Base-by-base conservation (phyloP, 2,797 vertebrate species). In the Mustela erminea region DNA sequence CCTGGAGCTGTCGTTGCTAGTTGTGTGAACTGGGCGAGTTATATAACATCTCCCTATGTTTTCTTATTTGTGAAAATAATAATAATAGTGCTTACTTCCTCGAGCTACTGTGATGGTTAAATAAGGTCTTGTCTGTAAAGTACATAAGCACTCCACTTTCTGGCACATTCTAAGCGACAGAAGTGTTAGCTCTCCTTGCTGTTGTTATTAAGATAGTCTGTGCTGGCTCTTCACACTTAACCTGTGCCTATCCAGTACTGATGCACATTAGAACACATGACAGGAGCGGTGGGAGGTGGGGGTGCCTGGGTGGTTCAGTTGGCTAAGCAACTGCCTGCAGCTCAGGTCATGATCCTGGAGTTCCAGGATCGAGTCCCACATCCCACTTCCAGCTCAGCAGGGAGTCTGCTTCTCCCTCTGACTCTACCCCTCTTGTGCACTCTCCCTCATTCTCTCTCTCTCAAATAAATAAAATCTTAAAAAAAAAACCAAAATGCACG, bases 31-130 rank as follows among this genome's bases (percentile, higher is more conserved):
- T 35, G 41, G 41, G 5, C 90, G 60, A 38, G 43, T 95, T 80
- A 66, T 56, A 27, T 75, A 46, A n/a, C 3, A 75, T 8, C 23
- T 96, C 52, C 20, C 25, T 43, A 25, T 15, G 7, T 87, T 68
- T 82, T 56, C 8, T 94, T 93, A 41, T 86, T 92, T 95, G 32
- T 96, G 60, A 54, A 66, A 23, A 68, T 80, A 83, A 38, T 80
- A 83, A 38, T 60, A 68, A 58, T 25, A 60, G 13, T 66, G 9
- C 25, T 87, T 81, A 78, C 62, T 75, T 87, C 38, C 13, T 23
- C 9, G 54, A 83, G 43, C 41, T 80, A 11, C 70, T 87, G 10
- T 74, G 43, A 87, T 15, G 10, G 20, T 68, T 62, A 58, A 93
- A 46, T 17, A 27, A 92, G 49, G 18, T 18, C 52, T 46, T n/a